Percentiles rank a stretch among this genome's conserved stretches.
phyloP scores from a whole-genome alignment of 1,140 invertebrate species.

The Ridgeia piscesae region DNA sequence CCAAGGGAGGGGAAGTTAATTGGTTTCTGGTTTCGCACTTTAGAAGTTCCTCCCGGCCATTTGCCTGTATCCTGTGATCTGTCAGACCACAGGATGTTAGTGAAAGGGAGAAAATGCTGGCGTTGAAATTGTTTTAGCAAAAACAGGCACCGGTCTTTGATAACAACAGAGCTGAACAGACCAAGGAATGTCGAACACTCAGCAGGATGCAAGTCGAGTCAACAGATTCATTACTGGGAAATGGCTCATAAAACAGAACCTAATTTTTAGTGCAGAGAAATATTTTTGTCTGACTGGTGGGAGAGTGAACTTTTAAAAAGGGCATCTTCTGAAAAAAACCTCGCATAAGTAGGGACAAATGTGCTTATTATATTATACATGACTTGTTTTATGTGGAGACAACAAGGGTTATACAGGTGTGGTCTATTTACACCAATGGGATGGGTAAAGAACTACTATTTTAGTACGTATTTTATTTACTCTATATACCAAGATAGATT shows the following conservation, averaged over 20 bases:
- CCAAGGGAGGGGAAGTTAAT: neutral
- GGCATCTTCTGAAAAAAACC: neutral
- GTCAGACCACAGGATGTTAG: neutral
- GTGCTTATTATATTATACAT: neutral
- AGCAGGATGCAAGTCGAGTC: neutral
- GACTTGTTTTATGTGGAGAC: too few species aligned
- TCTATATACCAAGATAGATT: too few species aligned
- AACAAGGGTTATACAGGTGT: too few species aligned
- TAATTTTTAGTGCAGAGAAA: neutral
- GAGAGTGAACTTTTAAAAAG: neutral
- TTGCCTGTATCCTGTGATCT: neutral
- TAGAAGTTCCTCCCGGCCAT: neutral
- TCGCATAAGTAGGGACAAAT: neutral
- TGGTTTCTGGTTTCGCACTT: neutral
- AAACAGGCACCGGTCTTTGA: neutral
- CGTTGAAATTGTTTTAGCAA: neutral
- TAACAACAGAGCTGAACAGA: neutral
- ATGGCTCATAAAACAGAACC: neutral
- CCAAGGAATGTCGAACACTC: neutral
- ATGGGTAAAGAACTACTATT: too few species aligned
- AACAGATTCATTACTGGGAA: neutral
- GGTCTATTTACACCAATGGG: too few species aligned
- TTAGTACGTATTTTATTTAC: too few species aligned
- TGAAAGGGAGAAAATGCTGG: neutral
- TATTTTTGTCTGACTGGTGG: neutral